A percentile compares a stretch with the other conserved stretches of the same genome.
phyloP scores from a whole-genome alignment of 2,113 vertebrate genomes.

The Malaclemys terrapin region DNA sequence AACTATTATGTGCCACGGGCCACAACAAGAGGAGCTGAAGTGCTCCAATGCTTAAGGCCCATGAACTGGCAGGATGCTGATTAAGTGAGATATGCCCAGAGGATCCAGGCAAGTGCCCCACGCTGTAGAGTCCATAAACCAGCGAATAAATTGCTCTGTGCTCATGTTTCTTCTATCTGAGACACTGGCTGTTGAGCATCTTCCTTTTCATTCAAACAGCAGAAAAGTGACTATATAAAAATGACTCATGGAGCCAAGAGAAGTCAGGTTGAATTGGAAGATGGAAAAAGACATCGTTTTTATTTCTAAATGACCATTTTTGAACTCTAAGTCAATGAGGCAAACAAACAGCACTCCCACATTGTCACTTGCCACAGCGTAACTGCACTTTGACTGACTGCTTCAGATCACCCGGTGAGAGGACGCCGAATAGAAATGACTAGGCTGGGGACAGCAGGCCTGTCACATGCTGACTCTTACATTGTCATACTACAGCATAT shows the following conservation, averaged over 20 bases:
- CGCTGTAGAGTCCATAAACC: background rate
- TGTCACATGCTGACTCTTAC: background rate
- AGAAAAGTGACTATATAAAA: background rate
- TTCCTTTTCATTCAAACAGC: background rate
- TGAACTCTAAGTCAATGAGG: background rate
- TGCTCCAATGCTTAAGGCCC: background rate
- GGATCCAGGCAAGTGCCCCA: background rate
- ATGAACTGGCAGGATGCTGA: background rate
- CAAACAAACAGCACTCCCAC: background rate
- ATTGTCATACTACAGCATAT: background rate
- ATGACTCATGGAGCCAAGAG: background rate
- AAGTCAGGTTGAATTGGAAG: background rate
- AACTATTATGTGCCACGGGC: background rate
- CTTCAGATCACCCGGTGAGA: accelerated
- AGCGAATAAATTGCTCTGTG: background rate
- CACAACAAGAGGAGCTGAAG: background rate
- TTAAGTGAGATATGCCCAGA: background rate
- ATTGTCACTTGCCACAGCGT: background rate
- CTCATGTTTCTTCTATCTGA: background rate
- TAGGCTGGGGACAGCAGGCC: background rate
- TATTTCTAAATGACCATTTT: background rate
- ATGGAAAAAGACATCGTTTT: background rate
- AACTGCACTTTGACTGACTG: background rate
- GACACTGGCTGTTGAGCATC: background rate
- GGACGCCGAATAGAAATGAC: background rate